Base-by-base conservation (phyloP, 23 tunicate species). In the Botrylloides violaceus region DNA sequence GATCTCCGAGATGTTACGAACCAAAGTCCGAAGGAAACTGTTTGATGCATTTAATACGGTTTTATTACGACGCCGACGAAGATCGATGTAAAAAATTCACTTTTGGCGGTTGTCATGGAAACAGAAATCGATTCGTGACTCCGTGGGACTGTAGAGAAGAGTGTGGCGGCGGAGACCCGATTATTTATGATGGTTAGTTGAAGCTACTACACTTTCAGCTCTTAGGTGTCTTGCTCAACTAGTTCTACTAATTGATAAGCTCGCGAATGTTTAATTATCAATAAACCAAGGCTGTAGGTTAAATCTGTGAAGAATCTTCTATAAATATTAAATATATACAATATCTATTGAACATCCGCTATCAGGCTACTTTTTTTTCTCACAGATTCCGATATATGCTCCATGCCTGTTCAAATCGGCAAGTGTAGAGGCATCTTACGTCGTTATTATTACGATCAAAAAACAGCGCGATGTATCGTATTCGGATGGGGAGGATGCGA, bases 51-150 rank as follows among this genome's bases (percentile, higher is more conserved):
- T 66, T 80, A 6, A 26, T 66, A 27, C 73, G 66, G 49, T 76
- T 65, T 32, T 80, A 66, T 72, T 86, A 58, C 80, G 77, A 86
- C 65, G 33, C 33, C 26, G 30, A 25, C 27, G 25, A 65, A 57
- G 34, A 37, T 34, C 36, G 63, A 21, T 86, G 95, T 64, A 64
- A 56, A 27, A 5, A 29, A 36, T 86, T 86, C 37, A 58, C 63
- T 0, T 86, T 80, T 73, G 86, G 95, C 7, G 95, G 95, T 31
- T 86, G 95, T 32, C 81, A 75, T 65, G 95, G 95, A 60, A 86
- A 86, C 58, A 81, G 81, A 26, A 86, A 86, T 65, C 80, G 75
- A 49, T 86, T 86, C 74, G 31, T 59, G 2, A 66, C 73, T 27
- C 47, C 31, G 26, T 57, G 59, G 12, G 65, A 75, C 32, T 86